A percentile compares a stretch with the other conserved stretches of the same genome.
phyloP scores from a whole-genome alignment of 2,888 invertebrate genomes.

The Plebejus melissa region DNA sequence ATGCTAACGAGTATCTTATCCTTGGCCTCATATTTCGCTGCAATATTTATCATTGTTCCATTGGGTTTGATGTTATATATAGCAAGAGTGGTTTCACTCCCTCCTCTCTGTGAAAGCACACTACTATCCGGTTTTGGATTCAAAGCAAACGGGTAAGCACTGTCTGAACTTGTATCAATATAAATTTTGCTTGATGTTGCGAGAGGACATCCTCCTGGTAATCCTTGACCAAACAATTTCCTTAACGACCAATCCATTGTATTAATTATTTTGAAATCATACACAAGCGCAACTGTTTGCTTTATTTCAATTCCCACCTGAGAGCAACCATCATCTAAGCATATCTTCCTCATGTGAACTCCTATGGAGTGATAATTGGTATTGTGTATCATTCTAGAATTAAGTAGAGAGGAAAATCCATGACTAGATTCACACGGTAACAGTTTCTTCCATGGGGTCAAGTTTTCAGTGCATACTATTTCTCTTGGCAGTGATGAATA shows the following conservation, averaged over 20 bases:
- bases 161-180: constrained; percentile 85
- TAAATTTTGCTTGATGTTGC: constrained; percentile 88
- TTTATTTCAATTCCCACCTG: constrained; percentile 87
- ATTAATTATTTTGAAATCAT: constrained; percentile 85
- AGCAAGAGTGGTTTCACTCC: constrained; percentile 82
- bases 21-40: constrained; percentile 74
- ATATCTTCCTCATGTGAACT: constrained; percentile 90
- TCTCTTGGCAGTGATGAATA: constrained; percentile 97
- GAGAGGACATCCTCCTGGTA: constrained; percentile 90
- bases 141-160: constrained; percentile 81
- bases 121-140: constrained; percentile 80
- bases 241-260: constrained; percentile 91
- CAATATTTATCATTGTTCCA: constrained; percentile 83
- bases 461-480: constrained; percentile 98
- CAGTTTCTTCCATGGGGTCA: constrained; percentile 98
- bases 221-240: constrained; percentile 91
- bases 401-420: constrained; percentile 92
- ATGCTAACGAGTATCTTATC: constrained; percentile 71
- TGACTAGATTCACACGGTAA: constrained; percentile 95
- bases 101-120: constrained; percentile 83
- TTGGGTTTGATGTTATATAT: constrained; percentile 83
- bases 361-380: constrained; percentile 95
- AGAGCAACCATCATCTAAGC: constrained; percentile 79
- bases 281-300: constrained; percentile 92
- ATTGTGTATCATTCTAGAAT: constrained; percentile 94